Conservation (phyloP, 2,797 vertebrate genomes). For the Chiloscyllium punctatum region DNA sequence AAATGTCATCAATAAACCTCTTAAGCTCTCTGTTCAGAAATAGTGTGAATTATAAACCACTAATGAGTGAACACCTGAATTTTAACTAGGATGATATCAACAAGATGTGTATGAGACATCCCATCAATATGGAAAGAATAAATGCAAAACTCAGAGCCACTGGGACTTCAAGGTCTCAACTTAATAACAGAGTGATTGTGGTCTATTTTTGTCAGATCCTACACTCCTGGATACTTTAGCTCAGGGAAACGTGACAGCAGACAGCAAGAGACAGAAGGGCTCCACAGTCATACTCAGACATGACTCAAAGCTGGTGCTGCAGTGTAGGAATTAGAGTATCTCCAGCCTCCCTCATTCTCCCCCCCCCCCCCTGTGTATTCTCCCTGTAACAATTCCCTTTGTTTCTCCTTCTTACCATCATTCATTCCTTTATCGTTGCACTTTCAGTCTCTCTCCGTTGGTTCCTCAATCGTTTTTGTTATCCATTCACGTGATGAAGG, state of each 20-base stretch:
- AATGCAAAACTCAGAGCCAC: not conserved
- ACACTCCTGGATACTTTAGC: not conserved
- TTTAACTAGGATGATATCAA: not conserved
- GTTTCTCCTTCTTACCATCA: not conserved
- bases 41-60: too few species aligned
- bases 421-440: not conserved
- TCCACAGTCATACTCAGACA: not conserved
- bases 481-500: too few species aligned
- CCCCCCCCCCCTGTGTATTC: not conserved
- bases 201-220: not conserved
- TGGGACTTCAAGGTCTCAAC: not conserved
- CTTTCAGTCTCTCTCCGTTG: not conserved
- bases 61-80: not conserved
- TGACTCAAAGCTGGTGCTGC: not conserved
- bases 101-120: not conserved
- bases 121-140: not conserved
- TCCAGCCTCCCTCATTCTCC: not conserved
- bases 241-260: not conserved
- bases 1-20: conserved; percentile 50
- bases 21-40: conserved; percentile 48
- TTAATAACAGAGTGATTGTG: not conserved
- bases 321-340: not conserved
- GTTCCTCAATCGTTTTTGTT: not conserved
- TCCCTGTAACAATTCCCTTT: not conserved
- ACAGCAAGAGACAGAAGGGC: not conserved